phyloP scores from a whole-genome alignment of 2,888 invertebrate species.

The Acronicta leporina region DNA sequence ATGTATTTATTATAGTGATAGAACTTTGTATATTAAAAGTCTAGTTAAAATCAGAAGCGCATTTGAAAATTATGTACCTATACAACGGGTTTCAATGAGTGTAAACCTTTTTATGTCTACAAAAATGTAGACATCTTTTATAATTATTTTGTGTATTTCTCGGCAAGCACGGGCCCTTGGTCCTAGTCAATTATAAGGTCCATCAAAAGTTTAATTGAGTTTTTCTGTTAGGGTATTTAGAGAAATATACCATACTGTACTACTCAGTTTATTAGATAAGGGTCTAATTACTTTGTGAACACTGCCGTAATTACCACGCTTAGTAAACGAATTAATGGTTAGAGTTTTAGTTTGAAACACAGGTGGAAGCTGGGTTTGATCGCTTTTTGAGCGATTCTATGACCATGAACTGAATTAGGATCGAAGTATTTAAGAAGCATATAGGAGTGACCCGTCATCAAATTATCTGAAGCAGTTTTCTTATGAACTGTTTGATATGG shows the following conservation, averaged over 20 bases:
- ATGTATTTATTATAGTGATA: no score
- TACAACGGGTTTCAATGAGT: no score
- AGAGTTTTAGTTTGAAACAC: background rate
- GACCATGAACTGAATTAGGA: background rate
- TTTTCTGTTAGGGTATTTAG: conserved; percentile 28
- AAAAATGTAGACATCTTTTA: background rate
- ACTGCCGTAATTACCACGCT: conserved; percentile 4
- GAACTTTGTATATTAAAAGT: no score
- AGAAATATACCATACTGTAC: conserved; percentile 5
- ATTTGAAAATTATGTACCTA: no score
- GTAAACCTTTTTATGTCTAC: background rate
- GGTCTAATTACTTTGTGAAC: conserved; percentile 1
- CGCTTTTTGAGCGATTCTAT: background rate
- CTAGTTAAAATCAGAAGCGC: no score
- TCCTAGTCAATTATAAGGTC: conserved; percentile 26
- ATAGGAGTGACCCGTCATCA: no score
- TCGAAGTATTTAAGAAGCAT: background rate
- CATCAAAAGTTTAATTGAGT: conserved; percentile 41
- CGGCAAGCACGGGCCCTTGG: conserved; percentile 8
- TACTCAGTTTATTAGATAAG: conserved; percentile 1
- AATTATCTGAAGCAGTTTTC: no score
- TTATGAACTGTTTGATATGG: no score
- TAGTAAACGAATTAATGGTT: conserved; percentile 2
- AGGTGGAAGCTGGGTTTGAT: background rate
- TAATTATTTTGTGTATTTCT: background rate